Evolutionary conservation across 2,888 invertebrate genomes (phyloP).

Genomic region (Polydrusus cervinus): DNA sequence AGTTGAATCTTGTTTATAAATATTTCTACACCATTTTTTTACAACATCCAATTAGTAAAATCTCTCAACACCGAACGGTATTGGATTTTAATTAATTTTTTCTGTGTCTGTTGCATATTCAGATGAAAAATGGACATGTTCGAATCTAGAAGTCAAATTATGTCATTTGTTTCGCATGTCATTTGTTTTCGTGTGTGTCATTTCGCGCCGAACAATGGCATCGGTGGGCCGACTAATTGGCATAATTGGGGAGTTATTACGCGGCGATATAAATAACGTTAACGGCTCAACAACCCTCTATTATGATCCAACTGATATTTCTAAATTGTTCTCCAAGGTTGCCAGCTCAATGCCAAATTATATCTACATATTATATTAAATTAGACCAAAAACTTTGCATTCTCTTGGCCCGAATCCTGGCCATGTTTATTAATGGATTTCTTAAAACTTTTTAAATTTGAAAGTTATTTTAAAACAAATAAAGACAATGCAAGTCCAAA

Average conservation of each 20-base stretch:
- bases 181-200: slow-evolving; percentile 47
- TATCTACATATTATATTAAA: too few species aligned
- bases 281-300: not conserved
- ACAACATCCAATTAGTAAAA: slow-evolving; percentile 15
- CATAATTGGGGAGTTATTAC: slow-evolving; percentile 40
- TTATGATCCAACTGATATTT: too few species aligned
- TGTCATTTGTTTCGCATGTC: slow-evolving; percentile 50
- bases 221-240: slow-evolving; percentile 45
- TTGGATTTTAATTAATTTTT: slow-evolving; percentile 50
- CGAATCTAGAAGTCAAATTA: slow-evolving; percentile 53
- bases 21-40: slow-evolving; percentile 11
- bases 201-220: slow-evolving; percentile 43
- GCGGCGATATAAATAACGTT: not conserved
- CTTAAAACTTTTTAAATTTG: too few species aligned
- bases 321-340: too few species aligned
- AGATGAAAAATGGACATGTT: slow-evolving; percentile 39
- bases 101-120: slow-evolving; percentile 44
- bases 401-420: too few species aligned
- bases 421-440: too few species aligned
- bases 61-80: not conserved
- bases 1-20: not conserved
- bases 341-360: too few species aligned
- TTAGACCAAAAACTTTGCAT: too few species aligned
- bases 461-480: too few species aligned
- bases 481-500: too few species aligned